Evolutionary conservation across 2,797 vertebrate genomes (phyloP), one percentile per base, ranked within the genome.

Genomic region (Falco biarmicus): DNA sequence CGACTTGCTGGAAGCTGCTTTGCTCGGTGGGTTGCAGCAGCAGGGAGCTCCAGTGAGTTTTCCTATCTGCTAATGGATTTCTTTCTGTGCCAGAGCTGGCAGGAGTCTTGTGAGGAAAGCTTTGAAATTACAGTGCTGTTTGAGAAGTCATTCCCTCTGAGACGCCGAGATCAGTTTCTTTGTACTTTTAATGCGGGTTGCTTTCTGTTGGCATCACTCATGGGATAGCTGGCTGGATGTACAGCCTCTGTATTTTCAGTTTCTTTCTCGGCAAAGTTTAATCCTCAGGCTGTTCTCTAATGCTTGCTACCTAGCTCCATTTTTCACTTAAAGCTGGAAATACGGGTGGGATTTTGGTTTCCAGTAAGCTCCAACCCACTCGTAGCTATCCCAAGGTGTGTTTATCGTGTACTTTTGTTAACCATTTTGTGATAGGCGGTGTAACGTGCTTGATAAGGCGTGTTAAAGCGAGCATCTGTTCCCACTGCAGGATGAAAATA

Each of bases 201-300:
- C 50, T 86, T 86, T 88, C 76, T 84, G 63, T 64, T 86, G 66
- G 87, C 65, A 31, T 80, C 16, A 39, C 87, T 94, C 70, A 7
- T 71, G 89, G 87, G 90, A 61, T 57, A 60, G 87, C 53, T 25
- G 6, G 76, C 81, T 89, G 90, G 89, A 66, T 48, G 60, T 50
- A 50, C 75, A 83, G 78, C 64, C 60, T 66, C 90, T 53, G 26
- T 83, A 5, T 91, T 92, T 89, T 70, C 87, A 31, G 29, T 57
- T 86, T 69, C 90, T 85, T 93, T 95, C 91, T 84, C 17, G 5
- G 75, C 21, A 39, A 85, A 70, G 53, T 92, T 91, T 93, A 96
- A 95, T 96, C 89, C 92, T 93, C 75, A 26, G 78, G 79, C 89
- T 87, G 39, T 43, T 96, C 64, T 85, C 68, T 95, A 75, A 81